Conservation (phyloP, 2,888 invertebrate species). For the Epistrophe eligans region DNA sequence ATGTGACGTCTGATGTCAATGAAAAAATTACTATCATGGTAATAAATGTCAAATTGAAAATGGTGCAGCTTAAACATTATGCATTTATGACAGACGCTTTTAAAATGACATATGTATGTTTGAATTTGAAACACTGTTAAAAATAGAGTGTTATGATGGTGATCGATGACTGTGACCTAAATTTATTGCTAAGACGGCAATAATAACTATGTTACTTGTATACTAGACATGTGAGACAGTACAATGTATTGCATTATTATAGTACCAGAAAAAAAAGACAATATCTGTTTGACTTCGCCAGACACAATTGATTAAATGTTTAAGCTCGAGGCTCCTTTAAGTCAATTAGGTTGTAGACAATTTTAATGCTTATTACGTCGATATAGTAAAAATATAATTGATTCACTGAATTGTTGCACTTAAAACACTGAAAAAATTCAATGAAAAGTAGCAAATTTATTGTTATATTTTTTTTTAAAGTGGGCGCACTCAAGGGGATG, state of each 20-base stretch:
- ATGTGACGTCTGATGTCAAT: constrained; percentile 58
- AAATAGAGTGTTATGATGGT: constrained; percentile 33
- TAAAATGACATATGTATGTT: constrained; percentile 48
- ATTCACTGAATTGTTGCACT: constrained; percentile 2
- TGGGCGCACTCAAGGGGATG: too few species aligned
- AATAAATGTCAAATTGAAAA: constrained; percentile 69
- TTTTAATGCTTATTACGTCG: constrained; percentile 37
- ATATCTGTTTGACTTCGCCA: constrained; percentile 41
- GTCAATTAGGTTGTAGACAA: constrained; percentile 45
- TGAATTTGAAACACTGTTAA: constrained; percentile 32
- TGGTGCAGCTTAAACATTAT: constrained; percentile 58
- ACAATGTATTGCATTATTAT: constrained; percentile 2
- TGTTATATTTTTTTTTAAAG: too few species aligned
- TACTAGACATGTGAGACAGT: not conserved
- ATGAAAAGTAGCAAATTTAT: not conserved
- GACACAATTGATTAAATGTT: constrained; percentile 68
- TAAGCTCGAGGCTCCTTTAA: constrained; percentile 49
- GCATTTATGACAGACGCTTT: constrained; percentile 70
- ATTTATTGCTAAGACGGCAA: constrained; percentile 53
- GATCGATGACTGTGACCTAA: constrained; percentile 75
- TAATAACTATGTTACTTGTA: constrained; percentile 12
- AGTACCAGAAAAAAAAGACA: not conserved
- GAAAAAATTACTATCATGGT: constrained; percentile 44
- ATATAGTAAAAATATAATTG: not conserved
- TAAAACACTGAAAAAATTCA: constrained; percentile 41